Conservation (phyloP, 2,113 vertebrate species). For the Corythoichthys intestinalis region DNA sequence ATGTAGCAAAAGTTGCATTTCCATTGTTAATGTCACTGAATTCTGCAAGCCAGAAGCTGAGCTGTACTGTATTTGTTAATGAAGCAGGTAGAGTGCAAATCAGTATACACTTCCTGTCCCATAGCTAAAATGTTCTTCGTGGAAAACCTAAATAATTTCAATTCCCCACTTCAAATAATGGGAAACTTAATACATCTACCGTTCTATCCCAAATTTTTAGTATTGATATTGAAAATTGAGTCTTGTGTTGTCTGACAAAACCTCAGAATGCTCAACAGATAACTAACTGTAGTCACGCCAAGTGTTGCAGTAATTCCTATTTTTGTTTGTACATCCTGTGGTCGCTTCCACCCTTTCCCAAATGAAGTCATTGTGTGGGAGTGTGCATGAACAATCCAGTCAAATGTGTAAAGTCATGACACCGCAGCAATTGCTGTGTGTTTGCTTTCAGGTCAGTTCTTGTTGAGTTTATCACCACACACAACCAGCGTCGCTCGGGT, state of each 20-base stretch:
- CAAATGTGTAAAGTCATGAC: not conserved
- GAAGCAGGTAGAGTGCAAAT: too few species aligned
- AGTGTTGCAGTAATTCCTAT: not conserved
- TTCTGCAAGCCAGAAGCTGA: too few species aligned
- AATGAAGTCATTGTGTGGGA: not conserved
- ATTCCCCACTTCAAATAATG: too few species aligned
- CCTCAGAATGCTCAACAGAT: conserved; percentile 10
- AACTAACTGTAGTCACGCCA: not conserved
- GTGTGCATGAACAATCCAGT: not conserved
- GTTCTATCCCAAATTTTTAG: too few species aligned
- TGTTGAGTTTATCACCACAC: conserved; percentile 57
- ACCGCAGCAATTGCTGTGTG: not conserved
- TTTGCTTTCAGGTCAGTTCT: conserved; percentile 59
- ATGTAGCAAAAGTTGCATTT: too few species aligned
- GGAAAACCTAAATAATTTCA: too few species aligned
- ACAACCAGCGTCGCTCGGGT: conserved; percentile 42
- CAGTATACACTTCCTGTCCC: too few species aligned
- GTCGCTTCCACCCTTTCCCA: not conserved
- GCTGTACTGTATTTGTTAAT: too few species aligned
- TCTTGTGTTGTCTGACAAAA: not conserved
- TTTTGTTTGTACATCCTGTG: conserved; percentile 18
- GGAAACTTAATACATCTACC: too few species aligned
- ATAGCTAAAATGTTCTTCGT: too few species aligned
- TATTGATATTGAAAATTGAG: not conserved
- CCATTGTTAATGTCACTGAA: too few species aligned